phyloP scores from a whole-genome alignment of 2,888 invertebrate genomes.

The Elaeidobius kamerunicus region DNA sequence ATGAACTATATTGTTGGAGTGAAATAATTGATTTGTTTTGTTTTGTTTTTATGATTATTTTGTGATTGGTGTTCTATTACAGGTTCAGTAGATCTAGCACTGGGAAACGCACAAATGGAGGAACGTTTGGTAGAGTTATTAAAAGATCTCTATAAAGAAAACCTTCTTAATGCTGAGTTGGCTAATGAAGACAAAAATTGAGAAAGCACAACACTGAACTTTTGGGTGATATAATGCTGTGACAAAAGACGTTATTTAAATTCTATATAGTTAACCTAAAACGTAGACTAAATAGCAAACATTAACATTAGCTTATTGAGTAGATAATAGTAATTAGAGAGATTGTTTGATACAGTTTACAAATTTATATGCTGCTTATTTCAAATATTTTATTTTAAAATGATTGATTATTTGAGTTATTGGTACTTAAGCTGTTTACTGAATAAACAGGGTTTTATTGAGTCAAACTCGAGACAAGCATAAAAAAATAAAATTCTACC shows the following conservation, averaged over 20 bases:
- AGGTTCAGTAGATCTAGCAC: conserved; percentile 73
- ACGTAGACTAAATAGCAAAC: not conserved
- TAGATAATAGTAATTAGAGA: no score
- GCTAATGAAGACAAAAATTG: conserved; percentile 31
- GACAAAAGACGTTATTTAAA: conserved; percentile 17
- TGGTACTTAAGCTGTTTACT: no score
- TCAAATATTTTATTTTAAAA: no score
- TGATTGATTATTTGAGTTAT: no score
- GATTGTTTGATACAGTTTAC: no score
- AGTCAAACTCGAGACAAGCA: no score
- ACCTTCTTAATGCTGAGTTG: conserved; percentile 54
- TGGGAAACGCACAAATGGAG: conserved; percentile 74
- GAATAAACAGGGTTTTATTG: no score
- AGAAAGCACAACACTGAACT: conserved; percentile 9
- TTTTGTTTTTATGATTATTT: not conserved
- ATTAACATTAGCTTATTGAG: not conserved
- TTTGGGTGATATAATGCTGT: conserved; percentile 24
- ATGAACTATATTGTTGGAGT: not conserved
- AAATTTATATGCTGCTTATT: no score
- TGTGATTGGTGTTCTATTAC: not conserved
- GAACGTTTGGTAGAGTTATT: conserved; percentile 71
- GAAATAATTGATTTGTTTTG: not conserved
- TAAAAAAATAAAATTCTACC: no score
- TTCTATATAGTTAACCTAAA: conserved; percentile 3
- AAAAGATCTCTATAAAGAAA: conserved; percentile 68